phyloP scores from a whole-genome alignment of 1,140 invertebrate species.

The Neotoxoptera formosana region DNA sequence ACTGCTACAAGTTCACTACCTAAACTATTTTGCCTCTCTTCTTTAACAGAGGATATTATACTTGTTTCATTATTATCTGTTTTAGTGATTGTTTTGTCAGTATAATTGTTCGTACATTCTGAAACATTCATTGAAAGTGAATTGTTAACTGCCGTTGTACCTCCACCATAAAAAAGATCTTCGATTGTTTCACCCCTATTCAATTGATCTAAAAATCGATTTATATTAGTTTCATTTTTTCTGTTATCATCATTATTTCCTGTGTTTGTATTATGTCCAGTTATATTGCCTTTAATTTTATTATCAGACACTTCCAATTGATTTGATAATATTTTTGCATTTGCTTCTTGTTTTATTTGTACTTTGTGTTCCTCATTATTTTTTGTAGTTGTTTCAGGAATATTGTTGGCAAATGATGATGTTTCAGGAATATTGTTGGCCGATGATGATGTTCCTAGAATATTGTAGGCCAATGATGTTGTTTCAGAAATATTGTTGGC shows the following conservation, averaged over 20 bases:
- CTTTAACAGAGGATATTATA: neutral
- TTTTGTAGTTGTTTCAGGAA: neutral
- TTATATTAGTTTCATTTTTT: neutral
- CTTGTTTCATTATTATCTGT: neutral
- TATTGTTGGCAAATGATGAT: neutral
- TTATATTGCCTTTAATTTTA: neutral
- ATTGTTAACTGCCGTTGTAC: neutral
- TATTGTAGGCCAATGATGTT: neutral
- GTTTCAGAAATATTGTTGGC: neutral
- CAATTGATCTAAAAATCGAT: no score
- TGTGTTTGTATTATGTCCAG: neutral
- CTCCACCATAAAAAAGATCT: neutral
- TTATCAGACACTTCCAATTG: neutral
- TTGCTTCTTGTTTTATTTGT: neutral
- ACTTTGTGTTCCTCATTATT: neutral
- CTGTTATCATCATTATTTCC: neutral
- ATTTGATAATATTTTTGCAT: neutral
- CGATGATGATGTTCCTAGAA: neutral
- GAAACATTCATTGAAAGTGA: neutral
- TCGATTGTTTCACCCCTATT: neutral
- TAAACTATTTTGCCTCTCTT: neutral
- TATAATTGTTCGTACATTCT: neutral
- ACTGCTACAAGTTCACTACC: neutral
- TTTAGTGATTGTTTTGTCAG: neutral
- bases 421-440: neutral